A percentile compares a stretch with the other conserved stretches of the same genome.
Evolutionary conservation across 1,140 invertebrate genomes (phyloP).

Genomic region (Drosophila tropicalis): DNA sequence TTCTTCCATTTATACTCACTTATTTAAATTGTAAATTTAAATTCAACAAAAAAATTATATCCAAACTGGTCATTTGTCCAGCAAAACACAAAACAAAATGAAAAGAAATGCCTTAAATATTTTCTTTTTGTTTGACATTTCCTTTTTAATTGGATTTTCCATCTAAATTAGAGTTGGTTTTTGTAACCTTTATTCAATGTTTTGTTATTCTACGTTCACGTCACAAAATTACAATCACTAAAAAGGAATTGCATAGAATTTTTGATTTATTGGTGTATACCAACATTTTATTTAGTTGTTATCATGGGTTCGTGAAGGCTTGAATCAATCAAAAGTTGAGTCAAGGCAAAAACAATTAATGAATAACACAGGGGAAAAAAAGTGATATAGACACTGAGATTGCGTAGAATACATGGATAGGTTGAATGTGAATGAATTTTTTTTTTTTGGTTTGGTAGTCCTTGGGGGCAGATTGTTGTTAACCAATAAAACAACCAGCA

Average conservation of each 20-base stretch:
- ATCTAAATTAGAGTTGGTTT: not conserved
- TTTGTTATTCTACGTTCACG: slow-evolving; percentile 14
- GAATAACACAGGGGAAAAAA: slow-evolving; percentile 32
- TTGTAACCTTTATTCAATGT: not conserved
- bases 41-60: too few relatives aligned
- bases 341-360: slow-evolving; percentile 66
- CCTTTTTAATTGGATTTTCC: not conserved
- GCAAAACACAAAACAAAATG: too few relatives aligned
- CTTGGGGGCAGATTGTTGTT: slow-evolving; percentile 11
- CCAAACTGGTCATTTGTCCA: too few relatives aligned
- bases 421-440: not conserved
- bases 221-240: slow-evolving; percentile 11
- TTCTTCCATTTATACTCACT: too few relatives aligned
- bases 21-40: too few relatives aligned
- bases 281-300: not conserved
- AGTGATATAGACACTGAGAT: slow-evolving; percentile 33
- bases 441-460: not conserved
- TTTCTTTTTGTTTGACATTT: too few relatives aligned
- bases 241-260: slow-evolving; percentile 28
- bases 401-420: slow-evolving; percentile 6
- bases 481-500: slow-evolving; percentile 2
- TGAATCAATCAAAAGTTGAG: slow-evolving; percentile 71
- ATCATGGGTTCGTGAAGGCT: slow-evolving; percentile 21
- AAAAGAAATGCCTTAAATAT: too few relatives aligned
- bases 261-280: slow-evolving; percentile 23